Percentiles rank a stretch among this genome's conserved stretches.
Evolutionary conservation across 2,113 vertebrate species (phyloP).

Genomic region (Coptodon bakossiorum): DNA sequence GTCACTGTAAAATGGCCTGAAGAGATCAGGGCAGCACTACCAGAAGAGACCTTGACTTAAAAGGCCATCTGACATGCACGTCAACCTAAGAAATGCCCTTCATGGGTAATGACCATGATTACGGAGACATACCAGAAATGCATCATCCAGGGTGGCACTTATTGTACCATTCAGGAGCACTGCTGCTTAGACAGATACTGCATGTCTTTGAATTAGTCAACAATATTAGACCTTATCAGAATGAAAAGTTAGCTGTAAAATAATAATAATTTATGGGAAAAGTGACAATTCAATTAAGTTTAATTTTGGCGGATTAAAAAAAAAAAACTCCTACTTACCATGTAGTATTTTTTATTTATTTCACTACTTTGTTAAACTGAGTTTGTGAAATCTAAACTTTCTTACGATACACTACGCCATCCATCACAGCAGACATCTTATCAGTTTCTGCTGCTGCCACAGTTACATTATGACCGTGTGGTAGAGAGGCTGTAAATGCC

Average conservation of each 20-base stretch:
- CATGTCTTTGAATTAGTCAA: neutral
- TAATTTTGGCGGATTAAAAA: neutral
- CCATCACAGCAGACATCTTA: neutral
- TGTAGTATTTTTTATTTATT: neutral
- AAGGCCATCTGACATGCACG: conserved; percentile 44
- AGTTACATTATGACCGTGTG: neutral
- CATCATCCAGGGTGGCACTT: conserved; percentile 12
- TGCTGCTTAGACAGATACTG: conserved; percentile 19
- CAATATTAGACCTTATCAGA: neutral
- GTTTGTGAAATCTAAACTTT: neutral
- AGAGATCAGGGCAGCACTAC: conserved; percentile 22
- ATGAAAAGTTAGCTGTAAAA: neutral
- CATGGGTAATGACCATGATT: conserved; percentile 40
- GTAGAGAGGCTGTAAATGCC: neutral
- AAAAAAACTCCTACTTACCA: rapidly evolving
- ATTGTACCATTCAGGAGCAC: neutral
- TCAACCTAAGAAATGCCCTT: conserved; percentile 49
- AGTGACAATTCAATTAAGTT: neutral
- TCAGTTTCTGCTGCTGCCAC: neutral
- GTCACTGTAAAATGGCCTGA: conserved; percentile 55
- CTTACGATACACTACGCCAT: neutral
- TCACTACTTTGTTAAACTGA: neutral
- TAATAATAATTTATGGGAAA: neutral
- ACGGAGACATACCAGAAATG: conserved; percentile 9
- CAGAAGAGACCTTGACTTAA: conserved; percentile 51